Evolutionary conservation across 2,888 invertebrate species (phyloP), one percentile per base, ranked within the genome.

Genomic region (Linnaemya tessellans): DNA sequence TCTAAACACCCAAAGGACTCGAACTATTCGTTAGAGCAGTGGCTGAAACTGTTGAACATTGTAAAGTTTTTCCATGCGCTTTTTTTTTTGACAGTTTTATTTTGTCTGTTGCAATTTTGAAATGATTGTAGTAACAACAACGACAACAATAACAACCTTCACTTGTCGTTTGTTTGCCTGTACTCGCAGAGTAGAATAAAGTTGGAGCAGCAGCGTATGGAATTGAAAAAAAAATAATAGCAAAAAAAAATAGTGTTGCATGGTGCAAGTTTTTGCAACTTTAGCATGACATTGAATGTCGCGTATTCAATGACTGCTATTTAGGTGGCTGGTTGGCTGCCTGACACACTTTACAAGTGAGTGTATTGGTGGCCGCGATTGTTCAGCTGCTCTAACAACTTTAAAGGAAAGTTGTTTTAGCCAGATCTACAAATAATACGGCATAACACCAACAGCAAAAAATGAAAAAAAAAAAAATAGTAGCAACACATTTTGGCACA

Each of bases 201-300:
- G n/a, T 58, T 58, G n/a, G 5, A 49, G 58, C 74, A 49, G 58
- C 74, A 74, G 51, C 18, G 60, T 70, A 41, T 54, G 30, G 30
- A 35, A 35, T 43, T 11, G 18, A 30, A 60, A 18, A 30, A 30
- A 30, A 30, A n/a, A n/a, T n/a, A n/a, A n/a, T n/a, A n/a, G n/a
- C n/a, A n/a, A n/a, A n/a, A 30, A 30, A 30, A 30, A 3, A 30
- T 30, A 74, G 67, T 79, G 46, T 58, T 73, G 67, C 60, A 83
- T 82, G 58, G 70, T 46, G 68, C 64, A 81, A 70, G 49, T 78
- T 78, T 74, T 73, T 77, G 71, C 62, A 62, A 71, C 65, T 85
- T 82, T 82, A 78, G 70, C 84, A 79, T 85, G 78, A 85, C 84
- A 85, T 85, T 85, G 84, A 82, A 82, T 82, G 81, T 79, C 84